These are phyloP conservation scores for Engystomops pustulosus DNA, from an alignment of 2,113 vertebrate genomes.

Conservation along the genomic window DNA sequence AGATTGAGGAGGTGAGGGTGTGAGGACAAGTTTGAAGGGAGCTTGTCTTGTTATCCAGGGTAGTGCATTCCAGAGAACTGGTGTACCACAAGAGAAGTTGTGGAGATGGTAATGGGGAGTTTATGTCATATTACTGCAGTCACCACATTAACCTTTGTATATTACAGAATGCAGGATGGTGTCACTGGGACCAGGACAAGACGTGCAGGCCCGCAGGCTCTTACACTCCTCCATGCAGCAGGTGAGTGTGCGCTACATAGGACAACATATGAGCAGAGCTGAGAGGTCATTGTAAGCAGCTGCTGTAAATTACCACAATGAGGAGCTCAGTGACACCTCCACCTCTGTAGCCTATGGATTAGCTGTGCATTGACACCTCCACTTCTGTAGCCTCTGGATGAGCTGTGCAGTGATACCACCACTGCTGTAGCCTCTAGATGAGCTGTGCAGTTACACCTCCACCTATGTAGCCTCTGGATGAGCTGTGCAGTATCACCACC, in stretches of 20 bases:
- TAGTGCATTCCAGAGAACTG: too few species aligned
- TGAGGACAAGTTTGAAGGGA: too few species aligned
- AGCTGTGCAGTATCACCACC: background rate
- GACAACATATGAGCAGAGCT: too few species aligned
- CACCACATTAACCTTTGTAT: background rate
- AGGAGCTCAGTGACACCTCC: background rate
- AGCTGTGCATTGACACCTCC: too few species aligned
- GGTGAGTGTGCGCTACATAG: slow-evolving; percentile 70
- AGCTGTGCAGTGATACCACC: background rate
- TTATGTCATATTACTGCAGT: too few species aligned
- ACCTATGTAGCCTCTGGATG: too few species aligned
- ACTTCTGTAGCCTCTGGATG: too few species aligned
- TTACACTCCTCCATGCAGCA: slow-evolving; percentile 88
- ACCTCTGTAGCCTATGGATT: background rate
- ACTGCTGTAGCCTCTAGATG: background rate
- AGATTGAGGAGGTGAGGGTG: too few species aligned
- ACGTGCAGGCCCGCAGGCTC: slow-evolving; percentile 89
- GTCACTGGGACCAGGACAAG: slow-evolving; percentile 97
- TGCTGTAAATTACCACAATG: background rate
- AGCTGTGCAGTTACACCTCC: too few species aligned
- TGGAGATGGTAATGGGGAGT: too few species aligned
- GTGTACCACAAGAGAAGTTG: too few species aligned
- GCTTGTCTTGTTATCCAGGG: too few species aligned
- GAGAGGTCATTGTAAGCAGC: background rate
- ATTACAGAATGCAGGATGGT: slow-evolving; percentile 64